Evolutionary conservation across 2,113 vertebrate species (phyloP).

Genomic region (Chloropsis cyanopogon): DNA sequence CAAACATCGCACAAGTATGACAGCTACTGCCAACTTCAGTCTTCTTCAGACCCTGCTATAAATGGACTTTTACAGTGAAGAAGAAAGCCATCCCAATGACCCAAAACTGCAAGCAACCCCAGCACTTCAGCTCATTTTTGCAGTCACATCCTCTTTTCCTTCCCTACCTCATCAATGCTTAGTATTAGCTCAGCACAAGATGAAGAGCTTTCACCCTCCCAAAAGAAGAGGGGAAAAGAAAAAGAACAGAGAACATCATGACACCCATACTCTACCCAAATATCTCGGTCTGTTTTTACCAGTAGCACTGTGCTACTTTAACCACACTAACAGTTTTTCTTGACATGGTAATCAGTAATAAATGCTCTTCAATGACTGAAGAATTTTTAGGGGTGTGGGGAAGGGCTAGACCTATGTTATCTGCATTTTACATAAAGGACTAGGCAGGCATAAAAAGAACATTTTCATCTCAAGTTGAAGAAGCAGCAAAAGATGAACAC

Average conservation of each 20-base stretch:
- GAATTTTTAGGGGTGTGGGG: not conserved
- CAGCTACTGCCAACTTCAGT: not conserved
- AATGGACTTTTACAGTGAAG: not conserved
- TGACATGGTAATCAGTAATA: not conserved
- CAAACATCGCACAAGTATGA: not conserved
- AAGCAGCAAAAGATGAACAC: not conserved
- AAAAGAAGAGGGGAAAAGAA: not conserved
- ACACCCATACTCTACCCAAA: not conserved
- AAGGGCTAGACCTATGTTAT: not conserved
- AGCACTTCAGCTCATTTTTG: not conserved
- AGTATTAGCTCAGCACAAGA: not conserved
- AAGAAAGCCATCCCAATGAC: not conserved
- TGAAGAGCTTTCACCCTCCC: not conserved
- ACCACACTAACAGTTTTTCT: not conserved
- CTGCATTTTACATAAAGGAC: not conserved
- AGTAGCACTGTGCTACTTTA: not conserved
- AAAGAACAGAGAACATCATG: fast-evolving
- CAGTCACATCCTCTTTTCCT: not conserved
- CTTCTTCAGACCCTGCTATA: not conserved
- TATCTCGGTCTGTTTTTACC: not conserved
- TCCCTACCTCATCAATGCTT: not conserved
- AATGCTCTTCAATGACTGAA: not conserved
- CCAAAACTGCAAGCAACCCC: not conserved
- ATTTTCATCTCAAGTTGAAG: not conserved
- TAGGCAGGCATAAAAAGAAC: not conserved